Base-by-base conservation (phyloP, 2,888 invertebrate genomes). In the Sympetrum striolatum region DNA sequence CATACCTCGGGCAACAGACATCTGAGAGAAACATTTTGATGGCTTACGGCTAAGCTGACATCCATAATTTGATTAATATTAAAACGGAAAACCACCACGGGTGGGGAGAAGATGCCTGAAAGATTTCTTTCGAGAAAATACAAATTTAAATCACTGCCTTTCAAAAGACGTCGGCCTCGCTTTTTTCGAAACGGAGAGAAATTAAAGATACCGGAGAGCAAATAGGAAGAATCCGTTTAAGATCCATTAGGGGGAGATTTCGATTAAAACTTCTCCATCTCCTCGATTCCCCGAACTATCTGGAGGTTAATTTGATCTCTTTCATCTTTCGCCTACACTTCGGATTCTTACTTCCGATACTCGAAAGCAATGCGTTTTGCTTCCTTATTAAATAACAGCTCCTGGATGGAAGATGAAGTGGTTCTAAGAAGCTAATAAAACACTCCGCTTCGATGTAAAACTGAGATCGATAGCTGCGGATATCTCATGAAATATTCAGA, bases 401-500 rank as follows among this genome's bases (percentile, higher is more conserved):
- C 14, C 53, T n/a, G 48, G 82, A 35, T 37, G 58, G 35, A n/a
- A 64, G 81, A 37, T 86, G 37, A 64, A 58, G 58, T 37, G 82
- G 12, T 58, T 37, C n/a, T 12, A 22, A 31, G 60, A 37, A 37
- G 58, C 60, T 60, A 60, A 60, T 58, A 60, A 86, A 86, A 86
- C 58, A 60, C 60, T 60, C 35, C 82, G 25, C 35, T 44, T 22
- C 82, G 86, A 86, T 86, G 86, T 37, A 86, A 64, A 86, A 60
- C n/a, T 35, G 12, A 60, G 58, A 82, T 82, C 82, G 35, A 82
- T 82, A 48, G 12, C 81, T 10, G 81, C 25, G 53, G 53, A 35
- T 58, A 25, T 14, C 82, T 82, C 82, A 82, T 86, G 37, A 60
- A 86, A 39, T 60, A 86, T 86, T 86, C 86, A 86, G 18, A 25